These are phyloP conservation scores for Pseudomugil gertrudae DNA, from an alignment of 2,797 vertebrate species.

Conservation along the genomic window DNA sequence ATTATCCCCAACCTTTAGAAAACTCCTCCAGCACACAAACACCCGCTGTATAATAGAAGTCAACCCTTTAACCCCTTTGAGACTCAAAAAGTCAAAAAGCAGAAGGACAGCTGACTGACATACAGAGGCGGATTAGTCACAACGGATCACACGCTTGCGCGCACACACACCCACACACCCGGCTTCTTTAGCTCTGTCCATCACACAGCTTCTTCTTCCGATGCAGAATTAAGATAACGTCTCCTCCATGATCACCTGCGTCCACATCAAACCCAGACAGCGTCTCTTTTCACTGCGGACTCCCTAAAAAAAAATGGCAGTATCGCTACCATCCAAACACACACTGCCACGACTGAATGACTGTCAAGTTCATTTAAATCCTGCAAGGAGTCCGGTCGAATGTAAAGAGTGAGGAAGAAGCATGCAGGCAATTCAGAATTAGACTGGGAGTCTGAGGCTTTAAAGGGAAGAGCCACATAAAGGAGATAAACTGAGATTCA, in stretches of 20 bases:
- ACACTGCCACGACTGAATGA: not conserved
- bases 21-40: constrained; percentile 23
- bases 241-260: constrained; percentile 46
- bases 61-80: constrained; percentile 53
- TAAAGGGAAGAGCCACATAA: not conserved
- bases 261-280: constrained; percentile 42
- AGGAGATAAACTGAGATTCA: not conserved
- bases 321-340: constrained; percentile 6
- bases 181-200: constrained; percentile 7
- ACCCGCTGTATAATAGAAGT: constrained; percentile 40
- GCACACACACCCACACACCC: constrained; percentile 29
- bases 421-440: constrained; percentile 56
- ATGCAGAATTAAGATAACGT: constrained; percentile 64
- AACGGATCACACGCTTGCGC: constrained; percentile 67
- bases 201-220: constrained; percentile 28
- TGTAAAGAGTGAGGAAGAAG: constrained; percentile 59
- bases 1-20: constrained; percentile 65
- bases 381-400: constrained; percentile 42
- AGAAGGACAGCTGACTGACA: constrained; percentile 73
- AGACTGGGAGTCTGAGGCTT: constrained; percentile 45
- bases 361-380: constrained; percentile 29
- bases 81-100: constrained; percentile 72
- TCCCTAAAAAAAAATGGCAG: constrained; percentile 24
- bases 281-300: constrained; percentile 1
- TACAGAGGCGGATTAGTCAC: constrained; percentile 71